phyloP scores from a whole-genome alignment of 2,888 invertebrate genomes.

The Sinopyrophorus schimmeli region DNA sequence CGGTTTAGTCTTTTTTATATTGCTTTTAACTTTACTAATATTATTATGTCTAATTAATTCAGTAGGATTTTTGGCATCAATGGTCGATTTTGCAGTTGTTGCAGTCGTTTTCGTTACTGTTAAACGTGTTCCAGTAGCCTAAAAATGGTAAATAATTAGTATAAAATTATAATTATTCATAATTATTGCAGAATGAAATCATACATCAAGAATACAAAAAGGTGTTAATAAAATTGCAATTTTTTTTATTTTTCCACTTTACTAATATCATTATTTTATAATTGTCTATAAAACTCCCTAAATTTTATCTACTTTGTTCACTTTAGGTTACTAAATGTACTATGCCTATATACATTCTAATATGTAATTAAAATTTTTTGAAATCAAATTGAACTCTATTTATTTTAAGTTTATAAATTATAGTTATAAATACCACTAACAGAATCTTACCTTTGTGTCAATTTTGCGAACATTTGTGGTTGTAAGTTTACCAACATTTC shows the following conservation, averaged over 20 bases:
- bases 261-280: too few relatives aligned
- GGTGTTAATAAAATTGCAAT: too few relatives aligned
- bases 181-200: too few relatives aligned
- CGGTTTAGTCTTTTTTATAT: constrained; percentile 29
- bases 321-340: too few relatives aligned
- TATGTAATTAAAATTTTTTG: too few relatives aligned
- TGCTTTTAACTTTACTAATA: constrained; percentile 22
- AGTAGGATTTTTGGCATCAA: constrained; percentile 26
- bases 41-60: constrained; percentile 21
- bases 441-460: constrained; percentile 44
- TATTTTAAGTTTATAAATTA: not conserved
- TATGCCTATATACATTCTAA: too few relatives aligned
- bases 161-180: too few relatives aligned
- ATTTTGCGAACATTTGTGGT: constrained; percentile 44
- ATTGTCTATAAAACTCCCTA: too few relatives aligned
- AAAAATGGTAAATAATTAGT: constrained; percentile 23
- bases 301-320: too few relatives aligned
- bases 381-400: too few relatives aligned
- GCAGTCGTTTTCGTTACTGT: constrained; percentile 45
- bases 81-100: constrained; percentile 35
- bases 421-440: not conserved
- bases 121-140: constrained; percentile 35
- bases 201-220: too few relatives aligned
- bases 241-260: too few relatives aligned
- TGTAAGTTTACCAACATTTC: constrained; percentile 36